Percentiles rank a stretch among this genome's conserved stretches.
These are phyloP conservation scores for Stenotaenia linearis DNA, from an alignment of 2,888 invertebrate genomes.

Conservation along the genomic window DNA sequence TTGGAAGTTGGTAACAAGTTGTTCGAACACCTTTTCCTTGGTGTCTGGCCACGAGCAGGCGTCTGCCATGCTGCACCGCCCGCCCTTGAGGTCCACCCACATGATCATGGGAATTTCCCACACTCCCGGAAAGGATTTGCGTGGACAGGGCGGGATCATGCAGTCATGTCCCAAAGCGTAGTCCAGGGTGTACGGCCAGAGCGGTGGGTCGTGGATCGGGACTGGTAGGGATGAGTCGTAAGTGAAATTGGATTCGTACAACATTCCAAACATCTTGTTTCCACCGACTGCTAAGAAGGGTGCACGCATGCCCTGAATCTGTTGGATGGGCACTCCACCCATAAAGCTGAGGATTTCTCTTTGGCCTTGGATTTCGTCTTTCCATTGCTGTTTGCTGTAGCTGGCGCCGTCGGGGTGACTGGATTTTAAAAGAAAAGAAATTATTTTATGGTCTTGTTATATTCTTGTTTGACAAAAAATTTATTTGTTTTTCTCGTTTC, in stretches of 20 bases:
- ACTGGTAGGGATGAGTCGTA: constrained; percentile 95
- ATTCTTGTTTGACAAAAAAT: too few species aligned
- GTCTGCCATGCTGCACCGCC: constrained; percentile 91
- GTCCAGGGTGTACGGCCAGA: constrained; percentile 94
- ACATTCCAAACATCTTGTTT: constrained; percentile 96
- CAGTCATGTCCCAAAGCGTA: constrained; percentile 93
- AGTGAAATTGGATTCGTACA: constrained; percentile 89
- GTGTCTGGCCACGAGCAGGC: constrained; percentile 88
- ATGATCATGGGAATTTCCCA: constrained; percentile 97
- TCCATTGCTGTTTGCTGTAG: constrained; percentile 93
- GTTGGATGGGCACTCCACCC: constrained; percentile 80
- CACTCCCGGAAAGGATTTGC: constrained; percentile 81
- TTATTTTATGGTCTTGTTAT: background rate
- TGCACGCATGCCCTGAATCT: constrained; percentile 91
- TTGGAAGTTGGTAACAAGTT: constrained; percentile 84
- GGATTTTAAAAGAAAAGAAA: constrained; percentile 27
- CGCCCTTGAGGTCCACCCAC: constrained; percentile 94
- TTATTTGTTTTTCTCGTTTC: too few species aligned
- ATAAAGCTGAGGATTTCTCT: constrained; percentile 78
- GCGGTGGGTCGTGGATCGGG: constrained; percentile 86
- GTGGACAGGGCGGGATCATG: constrained; percentile 93
- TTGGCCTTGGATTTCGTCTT: constrained; percentile 88
- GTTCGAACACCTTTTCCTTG: constrained; percentile 81
- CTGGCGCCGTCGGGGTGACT: constrained; percentile 94
- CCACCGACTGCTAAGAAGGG: constrained; percentile 85